Conservation (phyloP, 2,888 invertebrate genomes). For the Pheosia gnoma region DNA sequence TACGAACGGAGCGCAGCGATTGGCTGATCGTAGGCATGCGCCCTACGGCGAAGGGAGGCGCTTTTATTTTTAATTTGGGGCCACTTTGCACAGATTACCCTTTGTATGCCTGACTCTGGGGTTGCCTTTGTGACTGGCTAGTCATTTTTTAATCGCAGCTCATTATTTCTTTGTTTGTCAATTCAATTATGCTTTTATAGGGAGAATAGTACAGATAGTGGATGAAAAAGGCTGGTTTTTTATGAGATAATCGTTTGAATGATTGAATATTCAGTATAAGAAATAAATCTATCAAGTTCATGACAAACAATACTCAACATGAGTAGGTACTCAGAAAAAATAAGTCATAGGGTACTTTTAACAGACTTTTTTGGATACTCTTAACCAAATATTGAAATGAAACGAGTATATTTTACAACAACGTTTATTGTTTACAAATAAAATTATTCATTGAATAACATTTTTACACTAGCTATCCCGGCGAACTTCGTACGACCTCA, state of each 20-base stretch:
- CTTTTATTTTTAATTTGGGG: conserved; percentile 64
- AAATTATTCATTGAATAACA: conserved; percentile 3
- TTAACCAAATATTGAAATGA: background rate
- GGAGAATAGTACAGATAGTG: conserved; percentile 4
- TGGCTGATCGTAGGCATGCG: conserved; percentile 47
- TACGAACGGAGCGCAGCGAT: conserved; percentile 46
- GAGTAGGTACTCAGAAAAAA: no score
- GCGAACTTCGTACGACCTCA: no score
- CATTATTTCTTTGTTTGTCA: conserved; percentile 57
- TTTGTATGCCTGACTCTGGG: conserved; percentile 78
- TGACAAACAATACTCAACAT: no score
- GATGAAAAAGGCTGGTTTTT: no score
- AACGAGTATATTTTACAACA: conserved; percentile 2
- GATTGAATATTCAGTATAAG: no score
- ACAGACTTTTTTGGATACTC: no score
- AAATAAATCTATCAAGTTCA: no score
- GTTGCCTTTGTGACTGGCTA: conserved; percentile 74
- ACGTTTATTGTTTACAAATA: conserved; percentile 8
- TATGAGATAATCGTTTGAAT: no score
- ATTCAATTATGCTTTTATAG: conserved; percentile 26
- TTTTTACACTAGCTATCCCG: background rate
- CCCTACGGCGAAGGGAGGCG: conserved; percentile 52
- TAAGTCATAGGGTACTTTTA: no score
- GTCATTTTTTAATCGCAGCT: conserved; percentile 71
- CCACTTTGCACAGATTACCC: conserved; percentile 81